These are phyloP conservation scores for Sylvicola cinctus DNA, from an alignment of 2,888 invertebrate species.

Conservation along the genomic window DNA sequence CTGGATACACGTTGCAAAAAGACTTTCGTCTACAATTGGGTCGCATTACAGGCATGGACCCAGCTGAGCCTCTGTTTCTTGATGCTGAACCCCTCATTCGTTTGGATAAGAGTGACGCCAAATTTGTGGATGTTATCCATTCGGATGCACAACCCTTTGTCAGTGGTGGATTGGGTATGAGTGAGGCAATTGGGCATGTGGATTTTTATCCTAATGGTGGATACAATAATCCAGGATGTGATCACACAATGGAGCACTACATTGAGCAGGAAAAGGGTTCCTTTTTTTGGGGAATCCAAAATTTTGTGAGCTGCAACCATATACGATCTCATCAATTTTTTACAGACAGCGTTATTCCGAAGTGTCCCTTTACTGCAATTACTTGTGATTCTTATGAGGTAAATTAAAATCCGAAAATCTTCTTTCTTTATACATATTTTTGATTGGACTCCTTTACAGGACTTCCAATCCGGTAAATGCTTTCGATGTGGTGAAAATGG, in stretches of 20 bases:
- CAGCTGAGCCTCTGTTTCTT: constrained; percentile 80
- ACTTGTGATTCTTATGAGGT: constrained; percentile 62
- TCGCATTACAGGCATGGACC: constrained; percentile 73
- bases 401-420: constrained; percentile 10
- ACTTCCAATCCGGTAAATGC: constrained; percentile 47
- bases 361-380: constrained; percentile 57
- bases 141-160: constrained; percentile 66
- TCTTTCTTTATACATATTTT: neutral
- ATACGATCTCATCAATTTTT: constrained; percentile 66
- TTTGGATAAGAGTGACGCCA: constrained; percentile 67
- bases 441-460: constrained; percentile 24
- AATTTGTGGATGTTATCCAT: constrained; percentile 78
- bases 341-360: constrained; percentile 58
- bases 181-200: constrained; percentile 64
- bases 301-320: constrained; percentile 63
- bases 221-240: constrained; percentile 52
- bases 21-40: constrained; percentile 48
- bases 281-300: constrained; percentile 33
- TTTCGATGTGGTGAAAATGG: constrained; percentile 43
- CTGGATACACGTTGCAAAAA: constrained; percentile 53
- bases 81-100: constrained; percentile 61
- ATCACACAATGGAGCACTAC: constrained; percentile 35
- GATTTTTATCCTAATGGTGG: constrained; percentile 90
- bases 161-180: constrained; percentile 56
- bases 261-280: constrained; percentile 41